Evolutionary conservation across 2,888 invertebrate species (phyloP), one percentile per base, ranked within the genome.

Genomic region (Hecatera dysodea): DNA sequence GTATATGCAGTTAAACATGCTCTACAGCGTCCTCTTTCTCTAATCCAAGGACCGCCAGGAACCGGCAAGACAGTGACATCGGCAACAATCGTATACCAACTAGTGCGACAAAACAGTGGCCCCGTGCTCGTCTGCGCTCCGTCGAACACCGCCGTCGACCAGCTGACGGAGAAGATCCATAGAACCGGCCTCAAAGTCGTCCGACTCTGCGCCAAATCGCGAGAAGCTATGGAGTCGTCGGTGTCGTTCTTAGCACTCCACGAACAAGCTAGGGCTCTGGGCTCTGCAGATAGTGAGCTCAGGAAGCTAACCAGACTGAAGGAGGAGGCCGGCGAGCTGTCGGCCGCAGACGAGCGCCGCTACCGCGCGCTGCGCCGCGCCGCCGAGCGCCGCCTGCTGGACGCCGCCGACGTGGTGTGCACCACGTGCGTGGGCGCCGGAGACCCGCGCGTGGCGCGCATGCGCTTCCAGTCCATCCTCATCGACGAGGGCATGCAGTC

Each of bases 51-150:
- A 0, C 99, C 99, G 0, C 99, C 99, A 0, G 99, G 99, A 61
- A 99, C 99, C 0, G 99, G 99, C 8, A 99, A 99, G 95, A 99
- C 99, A 0, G 99, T 99, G 0, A 99, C 99, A 0, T 99, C 99
- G 1, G 99, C 99, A 0, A 99, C 99, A 0, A 99, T 99, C 83
- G 99, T 99, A 4, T 99, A 99, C 92, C 99, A 99, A 91, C 96
- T 99, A 70, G 99, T 99, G 0, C 98, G 99, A 88, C 99, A 99
- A 90, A 99, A 98, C 85, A 98, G 98, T 7, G 98, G 98, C 1
- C 98, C 99, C 0, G 99, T 99, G 0, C 96, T 99, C 2, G 99
- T 99, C 0, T 99, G 99, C 92, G 99, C 99, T 0, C 99, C 99
- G 0, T 99, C 99, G 75, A 99, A 99, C 93, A 99, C 99, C 1